A percentile compares a stretch with the other conserved stretches of the same genome.
Evolutionary conservation across 1,140 invertebrate species (phyloP).

Genomic region (Paralvinella palmiformis): DNA sequence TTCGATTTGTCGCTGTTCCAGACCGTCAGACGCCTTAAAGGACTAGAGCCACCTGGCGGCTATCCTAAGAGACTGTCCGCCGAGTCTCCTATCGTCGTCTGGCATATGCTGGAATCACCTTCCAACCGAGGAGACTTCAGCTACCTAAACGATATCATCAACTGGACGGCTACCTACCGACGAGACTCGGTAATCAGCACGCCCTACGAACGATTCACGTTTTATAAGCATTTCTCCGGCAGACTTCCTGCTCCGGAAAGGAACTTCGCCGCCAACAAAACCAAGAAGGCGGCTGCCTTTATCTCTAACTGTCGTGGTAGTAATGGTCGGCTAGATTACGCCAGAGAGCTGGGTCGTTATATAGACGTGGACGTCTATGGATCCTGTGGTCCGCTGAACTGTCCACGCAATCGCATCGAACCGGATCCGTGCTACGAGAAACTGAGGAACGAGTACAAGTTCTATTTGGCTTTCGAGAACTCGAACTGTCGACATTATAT

Average conservation of each 20-base stretch:
- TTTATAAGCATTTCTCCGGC: conserved; percentile 52
- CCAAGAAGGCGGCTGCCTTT: conserved; percentile 55
- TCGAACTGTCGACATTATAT: conserved; percentile 52
- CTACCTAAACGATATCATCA: not conserved
- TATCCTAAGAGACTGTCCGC: too few species aligned
- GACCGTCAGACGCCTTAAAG: too few species aligned
- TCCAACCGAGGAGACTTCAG: not conserved
- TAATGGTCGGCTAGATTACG: conserved; percentile 45
- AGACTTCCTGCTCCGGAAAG: not conserved
- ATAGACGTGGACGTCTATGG: conserved; percentile 43
- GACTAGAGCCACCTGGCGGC: too few species aligned
- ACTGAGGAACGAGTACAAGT: conserved; percentile 91
- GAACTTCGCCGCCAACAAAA: conserved; percentile 18
- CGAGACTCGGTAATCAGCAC: conserved; percentile 86
- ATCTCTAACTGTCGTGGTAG: conserved; percentile 57
- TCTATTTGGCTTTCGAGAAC: conserved; percentile 83
- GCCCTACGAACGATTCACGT: conserved; percentile 87
- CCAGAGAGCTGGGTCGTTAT: conserved; percentile 22
- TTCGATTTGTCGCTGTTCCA: too few species aligned
- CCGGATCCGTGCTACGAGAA: conserved; percentile 77
- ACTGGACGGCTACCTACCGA: conserved; percentile 79
- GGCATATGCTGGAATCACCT: conserved; percentile 3
- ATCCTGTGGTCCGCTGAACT: conserved; percentile 33
- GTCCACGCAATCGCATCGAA: conserved; percentile 57
- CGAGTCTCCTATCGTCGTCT: too few species aligned